These are phyloP conservation scores for Eupleurogrammus muticus DNA, from an alignment of 2,797 vertebrate genomes.

Conservation along the genomic window DNA sequence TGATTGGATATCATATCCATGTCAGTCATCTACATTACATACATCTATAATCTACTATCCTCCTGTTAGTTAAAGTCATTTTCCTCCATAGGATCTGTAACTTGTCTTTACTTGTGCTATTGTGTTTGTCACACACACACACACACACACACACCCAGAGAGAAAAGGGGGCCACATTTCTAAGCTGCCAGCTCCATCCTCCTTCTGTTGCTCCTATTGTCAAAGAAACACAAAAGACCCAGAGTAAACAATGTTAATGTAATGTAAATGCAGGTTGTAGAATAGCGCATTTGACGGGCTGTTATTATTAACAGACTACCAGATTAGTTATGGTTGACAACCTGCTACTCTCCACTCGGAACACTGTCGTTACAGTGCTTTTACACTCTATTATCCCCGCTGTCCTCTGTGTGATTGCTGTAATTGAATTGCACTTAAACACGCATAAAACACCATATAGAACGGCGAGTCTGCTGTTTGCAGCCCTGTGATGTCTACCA, in stretches of 20 bases:
- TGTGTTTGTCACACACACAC: neutral
- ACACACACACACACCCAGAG: conserved; percentile 6
- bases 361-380: conserved; percentile 51
- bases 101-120: conserved; percentile 14
- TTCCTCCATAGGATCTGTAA: conserved; percentile 2
- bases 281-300: conserved; percentile 29
- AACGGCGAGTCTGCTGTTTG: conserved; percentile 7
- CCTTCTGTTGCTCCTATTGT: conserved; percentile 14
- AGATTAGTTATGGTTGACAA: conserved; percentile 63
- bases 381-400: conserved; percentile 48
- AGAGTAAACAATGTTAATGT: conserved; percentile 44
- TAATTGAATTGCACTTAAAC: conserved; percentile 34
- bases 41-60: conserved; percentile 2
- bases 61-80: conserved; percentile 39
- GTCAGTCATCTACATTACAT: neutral
- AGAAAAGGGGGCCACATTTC: neutral
- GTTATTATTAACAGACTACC: conserved; percentile 38
- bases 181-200: neutral
- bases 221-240: conserved; percentile 1
- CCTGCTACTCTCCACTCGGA: conserved; percentile 31
- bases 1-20: conserved; percentile 15
- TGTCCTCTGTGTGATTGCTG: conserved; percentile 25
- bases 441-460: conserved; percentile 11
- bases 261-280: conserved; percentile 47
- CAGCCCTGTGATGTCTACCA: neutral